Base-by-base conservation (phyloP, 2,797 vertebrate genomes). In the Megalops cyprinoides region DNA sequence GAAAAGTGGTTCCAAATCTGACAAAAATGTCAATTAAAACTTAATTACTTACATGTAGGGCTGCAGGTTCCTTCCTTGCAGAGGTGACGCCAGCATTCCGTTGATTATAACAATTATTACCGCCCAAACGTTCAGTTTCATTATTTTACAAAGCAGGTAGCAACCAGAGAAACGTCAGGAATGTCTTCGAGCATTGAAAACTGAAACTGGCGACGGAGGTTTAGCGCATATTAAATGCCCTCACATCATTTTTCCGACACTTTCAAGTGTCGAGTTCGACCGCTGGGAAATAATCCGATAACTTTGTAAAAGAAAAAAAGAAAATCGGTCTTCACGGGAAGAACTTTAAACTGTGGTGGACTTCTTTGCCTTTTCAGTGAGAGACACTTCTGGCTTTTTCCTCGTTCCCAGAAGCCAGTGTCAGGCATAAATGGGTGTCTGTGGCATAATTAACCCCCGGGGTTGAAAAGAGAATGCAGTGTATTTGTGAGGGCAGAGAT, bases 41-140 rank as follows among this genome's bases (percentile, higher is more conserved):
- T 51, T 20, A 3, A 23, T 79, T 88, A 95, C 95, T 96, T 87
- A 96, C 95, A 96, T 96, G 34, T 92, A 89, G 0, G 94, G 83
- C 51, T 92, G 90, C 9, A 95, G 92, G 51, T 89, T 89, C 71
- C 48, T 91, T 82, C 86, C 92, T 88, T 91, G 87, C 77, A 84
- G 88, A 44, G 91, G 76, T 78, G 84, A 69, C 15, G 87, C 80
- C 10, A 62, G 51, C 34, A 87, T 80, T 65, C 85, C 88, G 81
- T 88, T 84, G 46, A 94, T 85, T 83, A 93, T 85, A 85, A 94
- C 37, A 0, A 94, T 23, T 14, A 91, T 85, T 81, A 92, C 79
- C 51, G 44, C 69, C 49, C 88, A 86, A 48, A 91, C 4, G 48
- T 88, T 39, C 14, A 82, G 25, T 42, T 90, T 86, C 92, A 94